Evolutionary conservation across 2,888 invertebrate species (phyloP).

Genomic region (Xanthostigma xanthostigma): DNA sequence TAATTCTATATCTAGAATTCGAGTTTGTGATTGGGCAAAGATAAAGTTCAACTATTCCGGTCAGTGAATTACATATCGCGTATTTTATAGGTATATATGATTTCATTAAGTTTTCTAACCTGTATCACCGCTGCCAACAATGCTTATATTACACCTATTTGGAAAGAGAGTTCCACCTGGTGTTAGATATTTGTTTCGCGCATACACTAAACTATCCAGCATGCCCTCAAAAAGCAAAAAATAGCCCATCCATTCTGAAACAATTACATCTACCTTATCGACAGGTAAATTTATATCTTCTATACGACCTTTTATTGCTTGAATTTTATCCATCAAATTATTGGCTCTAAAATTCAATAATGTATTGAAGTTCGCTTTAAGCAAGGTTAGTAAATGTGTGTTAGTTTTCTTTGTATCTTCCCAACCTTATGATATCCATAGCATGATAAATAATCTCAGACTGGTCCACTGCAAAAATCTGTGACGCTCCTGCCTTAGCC

Average conservation of each 20-base stretch:
- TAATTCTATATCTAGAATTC: too few species aligned
- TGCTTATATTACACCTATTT: constrained; percentile 66
- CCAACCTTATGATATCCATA: constrained; percentile 78
- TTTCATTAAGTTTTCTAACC: constrained; percentile 25
- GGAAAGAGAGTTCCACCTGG: constrained; percentile 68
- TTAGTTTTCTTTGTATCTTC: background rate
- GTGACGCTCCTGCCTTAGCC: constrained; percentile 81
- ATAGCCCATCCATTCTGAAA: constrained; percentile 99
- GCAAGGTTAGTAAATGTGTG: constrained; percentile 1
- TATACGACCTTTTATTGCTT: constrained; percentile 68
- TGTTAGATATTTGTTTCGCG: constrained; percentile 65
- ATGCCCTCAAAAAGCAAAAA: constrained; percentile 93
- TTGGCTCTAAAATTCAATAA: constrained; percentile 45
- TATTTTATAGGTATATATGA: background rate
- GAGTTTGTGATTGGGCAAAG: too few species aligned
- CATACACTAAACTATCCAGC: constrained; percentile 85
- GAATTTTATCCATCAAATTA: constrained; percentile 52
- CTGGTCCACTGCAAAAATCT: constrained; percentile 87
- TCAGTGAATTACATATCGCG: background rate
- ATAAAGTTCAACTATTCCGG: too few species aligned
- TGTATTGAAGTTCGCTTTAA: constrained; percentile 2
- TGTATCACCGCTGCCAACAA: constrained; percentile 64
- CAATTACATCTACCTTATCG: constrained; percentile 75
- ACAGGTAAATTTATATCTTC: constrained; percentile 67
- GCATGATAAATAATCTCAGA: constrained; percentile 93